Evolutionary conservation across 2,888 invertebrate species (phyloP).

Genomic region (Cephus rjabovi): DNA sequence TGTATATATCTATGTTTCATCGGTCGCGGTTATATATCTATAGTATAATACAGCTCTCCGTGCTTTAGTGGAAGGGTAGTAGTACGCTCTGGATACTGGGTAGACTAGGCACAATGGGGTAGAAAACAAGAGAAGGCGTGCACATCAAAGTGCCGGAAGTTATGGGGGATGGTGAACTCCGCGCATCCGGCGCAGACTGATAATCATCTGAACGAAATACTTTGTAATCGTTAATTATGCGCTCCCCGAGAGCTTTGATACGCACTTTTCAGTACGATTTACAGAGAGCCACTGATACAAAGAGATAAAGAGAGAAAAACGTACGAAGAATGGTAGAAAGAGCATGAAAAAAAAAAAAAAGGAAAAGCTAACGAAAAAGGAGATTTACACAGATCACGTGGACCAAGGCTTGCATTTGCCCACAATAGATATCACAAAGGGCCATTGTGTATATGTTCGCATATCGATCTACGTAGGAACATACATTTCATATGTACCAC

Average conservation of each 20-base stretch:
- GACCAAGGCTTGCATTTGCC: constrained; percentile 3
- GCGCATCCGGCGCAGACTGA: constrained; percentile 65
- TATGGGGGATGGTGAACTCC: constrained; percentile 52
- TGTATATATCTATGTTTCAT: constrained; percentile 23
- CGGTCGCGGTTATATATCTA: constrained; percentile 23
- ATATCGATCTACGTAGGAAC: neutral
- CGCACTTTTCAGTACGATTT: constrained; percentile 5
- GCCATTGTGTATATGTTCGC: neutral
- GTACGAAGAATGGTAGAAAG: neutral
- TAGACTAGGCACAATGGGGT: constrained; percentile 54
- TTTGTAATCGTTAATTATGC: constrained; percentile 66
- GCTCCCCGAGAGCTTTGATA: constrained; percentile 24
- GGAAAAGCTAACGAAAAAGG: constrained; percentile 8
- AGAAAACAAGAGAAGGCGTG: constrained; percentile 62
- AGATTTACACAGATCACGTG: constrained; percentile 1
- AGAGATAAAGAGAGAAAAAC: constrained; percentile 6
- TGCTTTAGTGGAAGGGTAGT: neutral
- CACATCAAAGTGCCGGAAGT: constrained; percentile 66
- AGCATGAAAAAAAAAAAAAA: constrained; percentile 6
- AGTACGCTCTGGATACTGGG: neutral
- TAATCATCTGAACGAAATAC: constrained; percentile 66
- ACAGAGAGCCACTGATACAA: neutral
- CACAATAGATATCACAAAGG: neutral
- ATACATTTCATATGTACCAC: neutral
- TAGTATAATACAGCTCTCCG: constrained; percentile 20